phyloP scores from a whole-genome alignment of 2,888 invertebrate species.

The Drosophila engyochracea region DNA sequence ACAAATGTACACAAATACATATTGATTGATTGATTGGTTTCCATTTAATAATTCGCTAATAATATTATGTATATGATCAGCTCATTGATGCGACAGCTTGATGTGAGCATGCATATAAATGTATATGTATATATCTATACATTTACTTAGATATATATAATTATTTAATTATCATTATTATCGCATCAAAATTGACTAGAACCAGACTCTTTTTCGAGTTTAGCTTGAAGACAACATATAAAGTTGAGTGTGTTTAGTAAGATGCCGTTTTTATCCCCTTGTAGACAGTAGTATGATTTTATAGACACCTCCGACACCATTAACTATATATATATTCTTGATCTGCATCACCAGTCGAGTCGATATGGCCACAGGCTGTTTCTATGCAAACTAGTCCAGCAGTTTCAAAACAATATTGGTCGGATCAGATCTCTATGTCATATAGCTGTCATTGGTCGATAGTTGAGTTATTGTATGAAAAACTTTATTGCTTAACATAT shows the following conservation, averaged over 20 bases:
- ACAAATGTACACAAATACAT: not conserved
- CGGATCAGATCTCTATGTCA: not conserved
- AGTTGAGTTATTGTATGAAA: not conserved
- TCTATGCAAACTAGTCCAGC: not conserved
- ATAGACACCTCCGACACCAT: no score
- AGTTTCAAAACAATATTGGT: not conserved
- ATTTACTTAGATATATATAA: not conserved
- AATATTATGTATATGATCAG: not conserved
- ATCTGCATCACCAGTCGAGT: not conserved
- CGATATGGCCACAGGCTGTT: not conserved
- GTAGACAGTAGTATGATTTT: no score
- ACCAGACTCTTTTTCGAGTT: no score
- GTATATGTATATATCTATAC: no score
- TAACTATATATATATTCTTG: no score
- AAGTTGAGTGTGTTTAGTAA: no score
- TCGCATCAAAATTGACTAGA: no score
- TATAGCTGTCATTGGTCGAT: not conserved
- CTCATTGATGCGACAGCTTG: not conserved
- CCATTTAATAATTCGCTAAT: not conserved
- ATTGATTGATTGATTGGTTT: not conserved
- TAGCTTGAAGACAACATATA: no score
- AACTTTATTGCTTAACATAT: not conserved
- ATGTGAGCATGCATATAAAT: no score
- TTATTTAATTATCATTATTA: no score
- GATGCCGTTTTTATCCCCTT: no score